phyloP scores from a whole-genome alignment of 2,113 vertebrate species.

The Glaucidium brasilianum region DNA sequence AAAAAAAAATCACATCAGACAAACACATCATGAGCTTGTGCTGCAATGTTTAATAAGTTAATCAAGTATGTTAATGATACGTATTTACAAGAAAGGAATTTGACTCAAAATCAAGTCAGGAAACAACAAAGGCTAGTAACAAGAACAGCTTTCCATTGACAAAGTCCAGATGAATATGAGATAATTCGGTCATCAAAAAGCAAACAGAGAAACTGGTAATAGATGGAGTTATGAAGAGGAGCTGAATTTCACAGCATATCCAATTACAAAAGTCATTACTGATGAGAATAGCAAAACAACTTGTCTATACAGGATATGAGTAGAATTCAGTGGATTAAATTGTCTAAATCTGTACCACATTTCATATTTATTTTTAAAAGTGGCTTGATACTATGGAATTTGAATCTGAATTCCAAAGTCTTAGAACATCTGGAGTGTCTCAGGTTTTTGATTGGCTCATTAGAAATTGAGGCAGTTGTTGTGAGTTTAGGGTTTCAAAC shows the following conservation, averaged over 20 bases:
- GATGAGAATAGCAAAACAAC: neutral
- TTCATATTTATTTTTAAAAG: slow-evolving; percentile 12
- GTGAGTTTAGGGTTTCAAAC: neutral
- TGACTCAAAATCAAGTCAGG: slow-evolving; percentile 19
- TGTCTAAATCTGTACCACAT: neutral
- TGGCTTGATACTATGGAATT: neutral
- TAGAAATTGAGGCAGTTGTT: neutral
- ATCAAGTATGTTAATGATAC: slow-evolving; percentile 58
- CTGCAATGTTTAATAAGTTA: slow-evolving; percentile 57
- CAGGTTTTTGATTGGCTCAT: neutral
- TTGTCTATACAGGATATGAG: neutral
- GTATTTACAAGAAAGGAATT: slow-evolving; percentile 38
- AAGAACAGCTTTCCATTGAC: slow-evolving; percentile 33
- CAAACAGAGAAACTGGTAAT: slow-evolving; percentile 8
- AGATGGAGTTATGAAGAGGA: slow-evolving; percentile 21
- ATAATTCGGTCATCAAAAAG: slow-evolving; percentile 26
- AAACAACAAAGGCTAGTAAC: slow-evolving; percentile 44
- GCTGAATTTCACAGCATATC: slow-evolving; percentile 21
- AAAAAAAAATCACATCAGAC: slow-evolving; percentile 52
- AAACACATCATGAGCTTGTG: slow-evolving; percentile 56
- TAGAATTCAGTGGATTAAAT: slow-evolving; percentile 2
- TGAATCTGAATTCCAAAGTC: neutral
- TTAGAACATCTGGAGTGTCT: neutral
- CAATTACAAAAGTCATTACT: slow-evolving; percentile 15
- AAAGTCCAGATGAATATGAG: slow-evolving; percentile 55